Evolutionary conservation across 92 coral and sea anemone species (phyloP), one percentile per base, ranked within the genome.

Genomic region (Metridium senile): DNA sequence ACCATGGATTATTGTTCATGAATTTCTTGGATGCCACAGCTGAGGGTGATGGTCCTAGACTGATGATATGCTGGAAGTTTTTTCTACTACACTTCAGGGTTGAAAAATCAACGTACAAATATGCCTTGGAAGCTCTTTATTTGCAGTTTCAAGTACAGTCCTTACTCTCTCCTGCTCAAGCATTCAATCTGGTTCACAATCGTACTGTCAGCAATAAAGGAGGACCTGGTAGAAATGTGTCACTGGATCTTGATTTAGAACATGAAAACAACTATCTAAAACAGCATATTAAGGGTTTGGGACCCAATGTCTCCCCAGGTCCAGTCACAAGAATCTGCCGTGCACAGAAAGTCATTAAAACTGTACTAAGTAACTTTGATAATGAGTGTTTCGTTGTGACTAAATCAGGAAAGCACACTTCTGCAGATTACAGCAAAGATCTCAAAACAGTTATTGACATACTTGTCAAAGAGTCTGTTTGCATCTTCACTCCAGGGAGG

Each of bases 11-110:
- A 25, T 56, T 89, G 63, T 81, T 74, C 53, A 33, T 81, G 68
- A 87, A 89, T 46, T 85, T 89, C 72, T 61, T 85, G 21, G 88
- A 89, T 81, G 84, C 87, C 18, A 85, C 84, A 1, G 45, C 80
- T 6, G 93, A 89, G 22, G 93, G 88, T 18, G 85, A 85, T 89
- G 93, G 93, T 8, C 66, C 82, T 9, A 66, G 93, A 66, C 58
- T 65, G 17, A 51, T 85, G 33, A 54, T 87, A 70, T 89, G 90
- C 65, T 89, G 88, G 93, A 81, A 85, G 59, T 85, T 85, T 20
- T 73, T 85, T 53, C 72, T 89, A 74, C 79, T 86, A 17, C 84
- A 81, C 65, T 85, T 89, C 73, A 89, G 77, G 52, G 74, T 61
- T 34, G 87, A 85, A 21, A 68, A 71, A 43, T 75, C 82, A 45